These are phyloP conservation scores for Polypterus senegalus DNA, from an alignment of 2,113 vertebrate species.

Conservation along the genomic window DNA sequence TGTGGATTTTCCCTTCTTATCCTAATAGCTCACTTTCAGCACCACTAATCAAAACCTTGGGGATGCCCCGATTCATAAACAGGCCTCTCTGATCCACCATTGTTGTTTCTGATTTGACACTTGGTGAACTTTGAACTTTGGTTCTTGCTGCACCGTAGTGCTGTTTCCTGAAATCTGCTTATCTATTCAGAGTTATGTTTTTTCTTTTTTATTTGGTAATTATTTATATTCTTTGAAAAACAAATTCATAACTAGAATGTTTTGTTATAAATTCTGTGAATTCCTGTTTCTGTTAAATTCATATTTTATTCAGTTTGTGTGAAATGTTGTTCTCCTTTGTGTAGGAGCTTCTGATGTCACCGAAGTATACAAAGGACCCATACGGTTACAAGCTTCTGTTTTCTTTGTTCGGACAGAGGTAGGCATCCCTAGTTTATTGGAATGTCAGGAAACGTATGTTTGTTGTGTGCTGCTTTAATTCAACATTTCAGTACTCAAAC, in stretches of 20 bases:
- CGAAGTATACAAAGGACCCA: conserved; percentile 43
- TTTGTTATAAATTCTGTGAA: not conserved
- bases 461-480: no score
- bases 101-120: no score
- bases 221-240: not conserved
- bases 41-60: no score
- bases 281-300: not conserved
- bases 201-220: not conserved
- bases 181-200: not conserved
- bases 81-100: not conserved
- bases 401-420: conserved; percentile 46
- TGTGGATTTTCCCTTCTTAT: no score
- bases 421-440: not conserved
- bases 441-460: no score
- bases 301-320: not conserved
- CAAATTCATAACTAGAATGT: not conserved
- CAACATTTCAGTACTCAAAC: no score
- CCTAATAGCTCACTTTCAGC: no score
- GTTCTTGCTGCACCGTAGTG: not conserved
- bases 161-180: not conserved
- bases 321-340: not conserved
- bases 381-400: conserved; percentile 31
- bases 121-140: no score
- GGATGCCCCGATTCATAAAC: no score
- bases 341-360: conserved; percentile 51